Conservation (phyloP, 2,797 vertebrate species). For the Schizopygopsis pylzovi region DNA sequence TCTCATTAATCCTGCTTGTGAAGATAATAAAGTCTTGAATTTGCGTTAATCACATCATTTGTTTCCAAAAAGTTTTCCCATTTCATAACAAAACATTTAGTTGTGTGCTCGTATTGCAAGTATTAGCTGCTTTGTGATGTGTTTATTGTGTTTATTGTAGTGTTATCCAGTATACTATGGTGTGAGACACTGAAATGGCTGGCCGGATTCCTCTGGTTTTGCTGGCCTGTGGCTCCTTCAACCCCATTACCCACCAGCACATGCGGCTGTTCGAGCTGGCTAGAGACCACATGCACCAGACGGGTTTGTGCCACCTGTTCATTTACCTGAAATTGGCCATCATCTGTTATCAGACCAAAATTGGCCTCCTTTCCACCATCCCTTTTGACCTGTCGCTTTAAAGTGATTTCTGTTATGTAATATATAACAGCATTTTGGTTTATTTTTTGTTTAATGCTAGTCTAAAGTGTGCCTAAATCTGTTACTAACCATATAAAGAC, state of each 20-base stretch:
- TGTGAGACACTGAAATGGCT: conserved; percentile 73
- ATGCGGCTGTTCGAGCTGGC: conserved; percentile 93
- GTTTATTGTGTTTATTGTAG: conserved; percentile 17
- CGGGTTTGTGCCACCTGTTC: conserved; percentile 72
- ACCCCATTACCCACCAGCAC: conserved; percentile 94
- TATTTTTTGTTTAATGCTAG: not conserved
- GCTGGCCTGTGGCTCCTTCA: conserved; percentile 91
- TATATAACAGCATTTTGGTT: not conserved
- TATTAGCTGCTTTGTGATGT: conserved; percentile 10
- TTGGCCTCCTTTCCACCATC: not conserved
- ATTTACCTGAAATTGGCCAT: conserved; percentile 46
- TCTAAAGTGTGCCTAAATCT: not conserved
- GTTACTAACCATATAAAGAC: not conserved
- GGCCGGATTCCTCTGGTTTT: conserved; percentile 83
- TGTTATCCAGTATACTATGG: conserved; percentile 42
- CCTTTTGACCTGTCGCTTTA: not conserved
- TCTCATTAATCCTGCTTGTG: not conserved
- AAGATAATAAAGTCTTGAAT: not conserved
- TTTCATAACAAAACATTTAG: not conserved
- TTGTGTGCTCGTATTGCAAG: not conserved
- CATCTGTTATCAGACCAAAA: conserved; percentile 25
- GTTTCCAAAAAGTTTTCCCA: not conserved
- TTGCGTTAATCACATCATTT: not conserved
- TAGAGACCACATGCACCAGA: conserved; percentile 86
- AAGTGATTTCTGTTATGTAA: not conserved